Evolutionary conservation across 2,113 vertebrate genomes (phyloP).

Genomic region (Pollimyrus isidori): DNA sequence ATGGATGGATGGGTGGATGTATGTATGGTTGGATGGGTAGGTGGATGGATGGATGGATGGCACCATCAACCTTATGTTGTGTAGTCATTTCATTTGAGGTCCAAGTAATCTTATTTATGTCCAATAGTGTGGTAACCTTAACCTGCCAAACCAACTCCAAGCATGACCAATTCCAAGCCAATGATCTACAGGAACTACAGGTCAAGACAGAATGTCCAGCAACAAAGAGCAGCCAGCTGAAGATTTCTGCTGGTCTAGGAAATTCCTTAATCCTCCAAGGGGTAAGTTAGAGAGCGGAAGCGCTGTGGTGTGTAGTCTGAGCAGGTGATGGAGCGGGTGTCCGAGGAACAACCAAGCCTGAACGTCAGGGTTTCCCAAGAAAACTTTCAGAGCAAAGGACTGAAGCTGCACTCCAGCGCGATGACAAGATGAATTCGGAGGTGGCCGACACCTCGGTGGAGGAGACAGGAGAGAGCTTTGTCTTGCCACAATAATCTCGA

Average conservation of each 20-base stretch:
- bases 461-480: constrained; percentile 58
- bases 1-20: background rate
- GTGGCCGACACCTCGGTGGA: constrained; percentile 47
- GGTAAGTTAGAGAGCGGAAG: background rate
- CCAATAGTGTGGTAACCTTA: background rate
- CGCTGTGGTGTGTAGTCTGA: background rate
- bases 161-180: background rate
- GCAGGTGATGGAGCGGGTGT: background rate
- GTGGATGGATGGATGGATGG: background rate
- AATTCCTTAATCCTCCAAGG: background rate
- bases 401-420: background rate
- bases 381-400: background rate
- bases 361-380: background rate
- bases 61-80: background rate
- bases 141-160: background rate
- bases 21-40: background rate
- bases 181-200: background rate
- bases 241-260: background rate
- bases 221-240: background rate
- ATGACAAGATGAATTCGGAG: constrained; percentile 43
- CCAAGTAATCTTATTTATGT: background rate
- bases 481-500: constrained; percentile 61
- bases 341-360: background rate
- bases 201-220: background rate
- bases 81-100: background rate